Evolutionary conservation across 2,113 vertebrate genomes (phyloP).

Genomic region (Gallinago media): DNA sequence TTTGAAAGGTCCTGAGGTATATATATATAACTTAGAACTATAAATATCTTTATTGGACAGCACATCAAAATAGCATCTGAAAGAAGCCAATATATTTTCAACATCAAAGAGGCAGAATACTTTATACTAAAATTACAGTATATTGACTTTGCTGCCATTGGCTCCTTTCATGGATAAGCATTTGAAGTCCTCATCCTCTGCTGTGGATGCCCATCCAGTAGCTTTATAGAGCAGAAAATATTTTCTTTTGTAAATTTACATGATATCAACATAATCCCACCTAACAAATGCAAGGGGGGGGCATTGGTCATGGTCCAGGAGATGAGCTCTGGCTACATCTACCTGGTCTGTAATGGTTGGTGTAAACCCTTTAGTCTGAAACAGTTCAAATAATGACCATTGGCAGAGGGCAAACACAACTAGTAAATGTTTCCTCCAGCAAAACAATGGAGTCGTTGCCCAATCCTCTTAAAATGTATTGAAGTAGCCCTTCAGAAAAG

Average conservation of each 20-base stretch:
- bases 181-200: background rate
- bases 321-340: too few relatives aligned
- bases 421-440: background rate
- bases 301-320: too few relatives aligned
- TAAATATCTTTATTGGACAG: background rate
- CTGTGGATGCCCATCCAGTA: background rate
- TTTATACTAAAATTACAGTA: background rate
- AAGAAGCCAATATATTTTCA: background rate
- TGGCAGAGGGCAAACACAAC: background rate
- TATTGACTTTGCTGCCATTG: background rate
- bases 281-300: background rate
- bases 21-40: background rate
- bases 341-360: background rate
- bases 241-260: constrained; percentile 48
- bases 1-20: background rate
- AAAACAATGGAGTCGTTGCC: background rate
- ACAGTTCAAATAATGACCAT: background rate
- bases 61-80: background rate
- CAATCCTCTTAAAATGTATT: background rate
- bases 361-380: background rate
- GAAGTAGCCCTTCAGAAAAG: background rate
- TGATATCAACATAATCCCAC: constrained; percentile 34
- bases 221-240: background rate
- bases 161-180: background rate
- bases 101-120: background rate